A percentile compares a stretch with the other conserved stretches of the same genome.
Evolutionary conservation across 2,113 vertebrate species (phyloP).

Genomic region (Vanacampus margaritifer): DNA sequence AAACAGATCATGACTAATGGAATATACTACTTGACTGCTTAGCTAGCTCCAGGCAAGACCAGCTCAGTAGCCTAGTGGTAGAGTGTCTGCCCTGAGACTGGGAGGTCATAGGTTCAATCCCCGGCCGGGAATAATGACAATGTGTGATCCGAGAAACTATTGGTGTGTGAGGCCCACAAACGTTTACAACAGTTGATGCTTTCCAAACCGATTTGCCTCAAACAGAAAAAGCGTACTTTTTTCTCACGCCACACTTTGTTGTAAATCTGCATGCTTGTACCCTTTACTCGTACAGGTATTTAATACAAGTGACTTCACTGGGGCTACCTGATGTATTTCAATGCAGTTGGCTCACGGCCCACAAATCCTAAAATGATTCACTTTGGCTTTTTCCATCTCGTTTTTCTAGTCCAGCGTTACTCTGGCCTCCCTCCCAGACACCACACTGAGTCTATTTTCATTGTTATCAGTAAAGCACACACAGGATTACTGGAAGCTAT

Average conservation of each 20-base stretch:
- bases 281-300: neutral
- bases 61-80: no score
- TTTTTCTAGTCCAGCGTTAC: neutral
- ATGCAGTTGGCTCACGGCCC: neutral
- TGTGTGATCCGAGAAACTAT: no score
- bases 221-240: neutral
- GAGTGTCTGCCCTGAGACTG: no score
- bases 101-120: no score
- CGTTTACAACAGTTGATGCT: no score
- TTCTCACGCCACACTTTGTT: neutral
- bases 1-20: no score
- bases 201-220: no score
- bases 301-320: neutral
- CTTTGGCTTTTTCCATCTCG: neutral
- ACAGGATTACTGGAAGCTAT: slow-evolving; percentile 28
- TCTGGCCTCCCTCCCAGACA: neutral
- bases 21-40: no score
- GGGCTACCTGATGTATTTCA: neutral
- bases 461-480: slow-evolving; percentile 19
- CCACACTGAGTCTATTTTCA: slow-evolving; percentile 29
- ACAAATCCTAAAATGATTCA: neutral
- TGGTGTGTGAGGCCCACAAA: no score
- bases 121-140: no score
- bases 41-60: no score
- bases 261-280: neutral